These are phyloP conservation scores for Dendrocincla fuliginosa DNA, from an alignment of 2,797 vertebrate species.

Conservation along the genomic window DNA sequence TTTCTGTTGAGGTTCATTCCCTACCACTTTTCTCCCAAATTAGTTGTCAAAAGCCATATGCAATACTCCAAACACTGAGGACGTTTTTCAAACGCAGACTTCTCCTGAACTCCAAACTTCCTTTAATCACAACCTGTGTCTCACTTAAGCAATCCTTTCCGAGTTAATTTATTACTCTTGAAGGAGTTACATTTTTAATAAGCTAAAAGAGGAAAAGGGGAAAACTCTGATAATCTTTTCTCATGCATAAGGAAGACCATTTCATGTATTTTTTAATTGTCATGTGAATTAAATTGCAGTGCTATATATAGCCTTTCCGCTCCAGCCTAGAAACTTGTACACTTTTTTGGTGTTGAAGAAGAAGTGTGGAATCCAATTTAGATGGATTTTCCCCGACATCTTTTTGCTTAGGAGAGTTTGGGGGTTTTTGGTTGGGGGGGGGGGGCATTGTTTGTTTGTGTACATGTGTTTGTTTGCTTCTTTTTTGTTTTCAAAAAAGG, in stretches of 20 bases:
- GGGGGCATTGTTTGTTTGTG: background rate
- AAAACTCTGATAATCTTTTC: slow-evolving; percentile 38
- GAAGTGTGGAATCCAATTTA: background rate
- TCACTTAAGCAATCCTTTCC: background rate
- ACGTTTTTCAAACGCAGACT: slow-evolving; percentile 4
- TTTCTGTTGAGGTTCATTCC: slow-evolving; percentile 36
- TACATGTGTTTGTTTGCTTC: background rate
- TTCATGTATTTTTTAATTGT: slow-evolving; percentile 47
- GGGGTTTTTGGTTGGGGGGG: background rate
- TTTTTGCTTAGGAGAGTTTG: background rate
- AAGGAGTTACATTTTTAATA: slow-evolving; percentile 63
- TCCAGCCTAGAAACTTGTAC: background rate
- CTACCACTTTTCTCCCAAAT: slow-evolving; percentile 14
- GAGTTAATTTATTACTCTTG: slow-evolving; percentile 40
- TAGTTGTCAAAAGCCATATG: slow-evolving; percentile 20
- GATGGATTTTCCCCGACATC: background rate
- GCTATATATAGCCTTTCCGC: slow-evolving; percentile 30
- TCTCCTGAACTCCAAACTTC: slow-evolving; percentile 15
- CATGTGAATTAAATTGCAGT: background rate
- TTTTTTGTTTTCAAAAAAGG: background rate
- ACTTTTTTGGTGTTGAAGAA: background rate
- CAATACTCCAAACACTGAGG: background rate
- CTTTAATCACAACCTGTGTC: slow-evolving; percentile 29
- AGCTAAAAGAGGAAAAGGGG: slow-evolving; percentile 20
- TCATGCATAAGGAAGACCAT: slow-evolving; percentile 8